phyloP scores from a whole-genome alignment of 2,888 invertebrate genomes.

The Dinocampus coccinellae region DNA sequence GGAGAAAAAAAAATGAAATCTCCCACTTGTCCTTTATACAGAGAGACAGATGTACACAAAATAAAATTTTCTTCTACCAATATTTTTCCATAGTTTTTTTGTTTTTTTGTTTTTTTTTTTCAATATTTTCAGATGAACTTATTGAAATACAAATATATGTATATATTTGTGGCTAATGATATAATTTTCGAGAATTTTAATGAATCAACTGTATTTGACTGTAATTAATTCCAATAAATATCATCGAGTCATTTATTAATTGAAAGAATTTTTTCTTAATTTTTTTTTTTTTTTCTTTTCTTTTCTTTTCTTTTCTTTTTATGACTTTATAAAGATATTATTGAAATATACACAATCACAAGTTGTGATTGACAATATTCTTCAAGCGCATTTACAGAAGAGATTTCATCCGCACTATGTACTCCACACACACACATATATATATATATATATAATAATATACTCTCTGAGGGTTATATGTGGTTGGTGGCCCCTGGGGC shows the following conservation, averaged over 20 bases:
- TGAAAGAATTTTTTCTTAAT: too few relatives aligned
- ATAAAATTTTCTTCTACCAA: slow-evolving; percentile 11
- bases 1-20: background rate
- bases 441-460: background rate
- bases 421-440: too few relatives aligned
- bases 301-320: too few relatives aligned
- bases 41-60: slow-evolving; percentile 1
- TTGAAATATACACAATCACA: too few relatives aligned
- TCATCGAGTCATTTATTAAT: too few relatives aligned
- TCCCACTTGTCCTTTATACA: background rate
- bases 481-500: slow-evolving; percentile 3
- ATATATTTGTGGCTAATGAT: background rate
- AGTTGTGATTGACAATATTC: too few relatives aligned
- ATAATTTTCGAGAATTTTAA: background rate
- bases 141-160: too few relatives aligned
- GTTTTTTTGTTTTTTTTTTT: too few relatives aligned
- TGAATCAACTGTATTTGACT: background rate
- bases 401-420: background rate
- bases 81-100: slow-evolving; percentile 27
- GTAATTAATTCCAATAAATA: background rate
- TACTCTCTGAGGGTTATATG: slow-evolving; percentile 4
- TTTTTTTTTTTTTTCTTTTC: too few relatives aligned
- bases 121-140: slow-evolving; percentile 30
- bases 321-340: slow-evolving; percentile 35
- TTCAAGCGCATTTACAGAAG: background rate